phyloP scores from a whole-genome alignment of 2,888 invertebrate genomes.

The Agrochola litura region DNA sequence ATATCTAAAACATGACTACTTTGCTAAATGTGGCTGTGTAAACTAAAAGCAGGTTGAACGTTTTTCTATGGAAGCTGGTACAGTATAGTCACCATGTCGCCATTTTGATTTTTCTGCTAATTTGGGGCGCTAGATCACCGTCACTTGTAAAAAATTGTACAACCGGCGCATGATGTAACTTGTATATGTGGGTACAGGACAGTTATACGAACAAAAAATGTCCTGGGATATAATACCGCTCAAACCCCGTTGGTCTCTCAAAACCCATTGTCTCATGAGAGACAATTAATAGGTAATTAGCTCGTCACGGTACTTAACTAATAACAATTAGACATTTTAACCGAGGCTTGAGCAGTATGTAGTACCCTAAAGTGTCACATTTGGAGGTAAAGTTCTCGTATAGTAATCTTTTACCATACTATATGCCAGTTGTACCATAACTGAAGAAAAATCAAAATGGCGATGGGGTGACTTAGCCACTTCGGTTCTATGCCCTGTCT shows the following conservation, averaged over 20 bases:
- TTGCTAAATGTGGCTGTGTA: no score
- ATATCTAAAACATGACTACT: no score
- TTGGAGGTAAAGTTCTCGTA: background rate
- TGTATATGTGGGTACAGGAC: no score
- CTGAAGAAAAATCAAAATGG: background rate
- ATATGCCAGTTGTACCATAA: background rate
- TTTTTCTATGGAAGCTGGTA: background rate
- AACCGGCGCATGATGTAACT: no score
- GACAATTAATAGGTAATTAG: no score
- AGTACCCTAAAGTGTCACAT: background rate
- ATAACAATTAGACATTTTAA: no score
- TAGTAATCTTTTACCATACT: background rate
- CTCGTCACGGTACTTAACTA: no score
- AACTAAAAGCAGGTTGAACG: background rate
- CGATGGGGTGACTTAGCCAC: background rate
- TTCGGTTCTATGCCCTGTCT: background rate
- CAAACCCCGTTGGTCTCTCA: no score
- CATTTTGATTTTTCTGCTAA: background rate
- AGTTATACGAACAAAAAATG: background rate
- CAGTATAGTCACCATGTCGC: background rate
- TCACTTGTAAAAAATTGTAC: background rate
- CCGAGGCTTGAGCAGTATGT: background rate
- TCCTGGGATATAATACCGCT: no score
- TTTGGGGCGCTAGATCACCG: background rate
- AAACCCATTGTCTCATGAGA: no score